phyloP scores from a whole-genome alignment of 2,888 invertebrate genomes.

The Deilephila porcellus region DNA sequence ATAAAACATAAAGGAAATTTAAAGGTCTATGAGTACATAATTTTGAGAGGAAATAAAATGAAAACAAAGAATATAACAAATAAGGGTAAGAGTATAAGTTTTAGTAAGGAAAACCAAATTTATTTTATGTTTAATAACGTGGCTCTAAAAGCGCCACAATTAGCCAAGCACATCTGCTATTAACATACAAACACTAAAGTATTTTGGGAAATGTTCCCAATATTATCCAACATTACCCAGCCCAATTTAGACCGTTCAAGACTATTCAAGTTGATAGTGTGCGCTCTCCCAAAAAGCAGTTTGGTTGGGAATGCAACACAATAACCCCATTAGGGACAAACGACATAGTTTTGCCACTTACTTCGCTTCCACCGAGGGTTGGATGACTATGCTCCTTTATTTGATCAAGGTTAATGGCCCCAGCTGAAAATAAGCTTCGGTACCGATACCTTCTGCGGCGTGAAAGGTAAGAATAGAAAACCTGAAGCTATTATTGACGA shows the following conservation, averaged over 20 bases:
- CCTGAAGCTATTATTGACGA: constrained; percentile 20
- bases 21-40: no score
- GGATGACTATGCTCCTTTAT: constrained; percentile 50
- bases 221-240: background rate
- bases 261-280: background rate
- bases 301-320: constrained; percentile 51
- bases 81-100: no score
- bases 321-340: constrained; percentile 52
- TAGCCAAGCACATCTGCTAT: no score
- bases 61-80: no score
- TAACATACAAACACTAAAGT: no score
- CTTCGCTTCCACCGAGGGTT: constrained; percentile 38
- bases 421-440: constrained; percentile 51
- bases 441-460: constrained; percentile 44
- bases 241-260: background rate
- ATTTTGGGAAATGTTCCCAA: no score
- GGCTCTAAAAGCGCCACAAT: no score
- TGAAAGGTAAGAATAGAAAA: constrained; percentile 38
- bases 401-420: constrained; percentile 61
- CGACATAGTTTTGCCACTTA: constrained; percentile 47
- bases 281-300: constrained; percentile 14
- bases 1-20: no score
- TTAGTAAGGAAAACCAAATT: no score
- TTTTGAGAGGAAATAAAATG: no score
- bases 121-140: no score